Percentiles rank a stretch among this genome's conserved stretches.
phyloP scores from a whole-genome alignment of 2,113 vertebrate genomes.

The Strigops habroptila region DNA sequence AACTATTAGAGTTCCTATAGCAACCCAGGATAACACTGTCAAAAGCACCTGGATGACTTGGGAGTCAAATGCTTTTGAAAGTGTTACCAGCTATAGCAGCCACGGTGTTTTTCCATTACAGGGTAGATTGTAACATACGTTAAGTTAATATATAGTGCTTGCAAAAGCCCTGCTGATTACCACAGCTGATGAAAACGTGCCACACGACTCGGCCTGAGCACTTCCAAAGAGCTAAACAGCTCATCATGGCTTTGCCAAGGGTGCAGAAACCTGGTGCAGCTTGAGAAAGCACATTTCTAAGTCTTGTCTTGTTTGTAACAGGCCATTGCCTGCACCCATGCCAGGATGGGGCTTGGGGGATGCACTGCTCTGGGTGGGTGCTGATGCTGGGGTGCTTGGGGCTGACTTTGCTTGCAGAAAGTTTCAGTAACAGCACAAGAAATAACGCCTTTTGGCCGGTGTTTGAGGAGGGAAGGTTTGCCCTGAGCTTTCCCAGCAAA shows the following conservation, averaged over 20 bases:
- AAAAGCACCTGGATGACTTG: constrained; percentile 35
- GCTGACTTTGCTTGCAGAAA: not conserved
- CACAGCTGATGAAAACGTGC: not conserved
- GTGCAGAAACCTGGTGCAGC: not conserved
- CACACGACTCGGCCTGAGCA: not conserved
- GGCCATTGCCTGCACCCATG: accelerated
- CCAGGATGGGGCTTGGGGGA: not conserved
- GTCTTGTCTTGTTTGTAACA: not conserved
- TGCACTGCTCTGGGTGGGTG: not conserved
- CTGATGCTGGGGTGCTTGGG: not conserved
- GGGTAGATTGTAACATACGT: not conserved
- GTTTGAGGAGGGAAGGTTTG: not conserved
- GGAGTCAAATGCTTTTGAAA: not conserved
- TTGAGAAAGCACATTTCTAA: not conserved
- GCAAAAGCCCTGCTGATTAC: not conserved
- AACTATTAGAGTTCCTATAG: constrained; percentile 34
- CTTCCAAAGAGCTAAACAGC: not conserved
- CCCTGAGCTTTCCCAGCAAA: not conserved
- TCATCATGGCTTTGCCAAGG: not conserved
- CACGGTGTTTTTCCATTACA: not conserved
- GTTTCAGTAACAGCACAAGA: not conserved
- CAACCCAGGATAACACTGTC: not conserved
- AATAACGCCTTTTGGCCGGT: not conserved
- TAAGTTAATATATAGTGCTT: not conserved
- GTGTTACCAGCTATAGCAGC: not conserved